Conservation (phyloP, 2,113 vertebrate species). For the Naja naja region DNA sequence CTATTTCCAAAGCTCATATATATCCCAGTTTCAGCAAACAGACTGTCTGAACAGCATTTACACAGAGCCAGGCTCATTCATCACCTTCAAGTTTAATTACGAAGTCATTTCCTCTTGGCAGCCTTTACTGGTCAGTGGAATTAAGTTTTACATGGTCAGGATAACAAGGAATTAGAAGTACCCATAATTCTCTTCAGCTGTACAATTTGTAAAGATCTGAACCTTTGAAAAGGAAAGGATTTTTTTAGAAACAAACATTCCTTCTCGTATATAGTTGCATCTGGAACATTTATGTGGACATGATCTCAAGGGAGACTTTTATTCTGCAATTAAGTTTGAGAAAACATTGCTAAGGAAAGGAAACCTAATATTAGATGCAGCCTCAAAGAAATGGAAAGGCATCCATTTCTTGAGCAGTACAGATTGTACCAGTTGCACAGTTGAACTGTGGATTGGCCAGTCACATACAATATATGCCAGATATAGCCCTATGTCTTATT, state of each 20-base stretch:
- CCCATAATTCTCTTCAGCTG: conserved; percentile 57
- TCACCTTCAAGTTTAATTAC: conserved; percentile 65
- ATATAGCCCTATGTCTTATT: background rate
- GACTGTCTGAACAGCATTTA: conserved; percentile 54
- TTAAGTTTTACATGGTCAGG: conserved; percentile 54
- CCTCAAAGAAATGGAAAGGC: background rate
- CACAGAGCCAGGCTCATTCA: conserved; percentile 50
- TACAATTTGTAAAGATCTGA: conserved; percentile 54
- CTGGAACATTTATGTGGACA: conserved; percentile 16
- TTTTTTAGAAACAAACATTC: conserved; percentile 34
- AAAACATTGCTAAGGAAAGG: background rate
- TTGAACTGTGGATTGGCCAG: background rate
- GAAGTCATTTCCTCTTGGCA: conserved; percentile 60
- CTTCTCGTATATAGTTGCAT: conserved; percentile 18
- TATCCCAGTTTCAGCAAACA: conserved; percentile 61
- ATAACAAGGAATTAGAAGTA: conserved; percentile 53
- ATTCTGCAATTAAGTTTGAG: conserved; percentile 24
- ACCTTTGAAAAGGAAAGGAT: conserved; percentile 30
- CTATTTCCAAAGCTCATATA: conserved; percentile 56
- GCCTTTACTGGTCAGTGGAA: conserved; percentile 57
- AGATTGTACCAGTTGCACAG: background rate
- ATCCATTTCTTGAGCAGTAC: background rate
- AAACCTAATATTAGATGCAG: conserved; percentile 34
- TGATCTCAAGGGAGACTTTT: conserved; percentile 3
- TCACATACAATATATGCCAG: conserved; percentile 12